Evolutionary conservation across 2,113 vertebrate genomes (phyloP), one percentile per base, ranked within the genome.

Genomic region (Thamnaconus septentrionalis): DNA sequence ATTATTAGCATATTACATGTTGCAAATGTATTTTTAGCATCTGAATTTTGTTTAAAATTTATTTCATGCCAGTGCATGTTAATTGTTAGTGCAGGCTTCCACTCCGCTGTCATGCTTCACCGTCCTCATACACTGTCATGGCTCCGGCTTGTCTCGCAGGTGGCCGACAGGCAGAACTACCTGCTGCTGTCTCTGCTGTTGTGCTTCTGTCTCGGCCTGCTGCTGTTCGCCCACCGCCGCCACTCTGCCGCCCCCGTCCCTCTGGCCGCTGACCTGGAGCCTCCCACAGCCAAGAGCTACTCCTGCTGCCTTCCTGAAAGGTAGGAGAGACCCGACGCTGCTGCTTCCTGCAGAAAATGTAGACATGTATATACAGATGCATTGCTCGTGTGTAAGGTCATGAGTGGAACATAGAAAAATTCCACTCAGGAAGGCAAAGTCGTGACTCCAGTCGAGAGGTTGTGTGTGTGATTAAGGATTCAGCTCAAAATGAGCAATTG

Each of bases 121-220:
- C 48, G 4, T 50, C 9, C 10, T 50, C 11, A n/a, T 11, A n/a
- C 48, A 4, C 10, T 7, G 10, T 50, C n/a, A 11, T 11, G 4
- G 48, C n/a, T 52, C 18, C 18, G 49, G 3, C 51, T 8, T 67
- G 31, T 56, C 7, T 76, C 51, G 0, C 31, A 93, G 92, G 94
- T 97, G 75, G 94, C 94, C 56, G 95, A 97, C 81, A 91, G 94
- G 10, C 94, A 98, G 71, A 93, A 87, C 61, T 98, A 95, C 82
- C 91, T 99, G 75, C 88, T 97, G 70, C 85, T 97, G 67, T 93
- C 91, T 18, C 89, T 98, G 79, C 62, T 91, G 68, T 79, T 98
- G 60, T 94, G 94, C 73, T 71, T 95, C 73, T 82, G 93, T 61
- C 83, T 98, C 61, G 93, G 91, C 3, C 61, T 97, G 71, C 84